Evolutionary conservation across 1,140 invertebrate species (phyloP), one percentile per base, ranked within the genome.

Genomic region (Pseudomyrmex cubaensis): DNA sequence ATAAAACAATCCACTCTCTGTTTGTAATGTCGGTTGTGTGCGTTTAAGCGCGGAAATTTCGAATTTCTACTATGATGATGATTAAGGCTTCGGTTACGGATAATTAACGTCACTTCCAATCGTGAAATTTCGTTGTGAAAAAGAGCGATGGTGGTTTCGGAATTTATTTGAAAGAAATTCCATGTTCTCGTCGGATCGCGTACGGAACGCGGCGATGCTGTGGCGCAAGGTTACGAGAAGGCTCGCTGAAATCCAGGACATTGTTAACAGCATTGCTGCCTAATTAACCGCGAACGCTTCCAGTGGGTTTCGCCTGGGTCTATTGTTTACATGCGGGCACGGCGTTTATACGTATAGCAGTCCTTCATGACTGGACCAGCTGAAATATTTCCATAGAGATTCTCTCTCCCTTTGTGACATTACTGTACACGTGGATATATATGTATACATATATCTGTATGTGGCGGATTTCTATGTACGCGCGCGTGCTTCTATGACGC

Each of bases 271-370:
- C 84, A 91, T 90, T 91, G 86, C 74, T 89, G 87, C 87, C 90
- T 92, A 92, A 92, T 92, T 92, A 92, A 92, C 91, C 87, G 80
- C 85, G 84, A 88, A 90, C 89, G 91, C 89, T 92, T 91, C 90
- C 86, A 85, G 87, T 87, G 74, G 83, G 80, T 87, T 90, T 89
- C 90, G 84, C 80, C 63, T 76, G 67, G 35, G 82, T 86, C 85
- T 85, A 91, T 91, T 91, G 90, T 92, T 91, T 87, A 89, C 91
- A 87, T 84, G 86, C 85, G 83, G 89, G 88, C 76, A 85, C 78
- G 63, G 70, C 83, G 63, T 59, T 82, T 89, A 61, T 85, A 85
- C 85, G 63, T 89, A 87, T 84, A 77, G 83, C 86, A 91, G 88
- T 87, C 77, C 84, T 83, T 83, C 83, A 86, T 85, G 88, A 85